These are phyloP conservation scores for Saguinus midas DNA, from an alignment of 2,113 vertebrate genomes.

Conservation along the genomic window DNA sequence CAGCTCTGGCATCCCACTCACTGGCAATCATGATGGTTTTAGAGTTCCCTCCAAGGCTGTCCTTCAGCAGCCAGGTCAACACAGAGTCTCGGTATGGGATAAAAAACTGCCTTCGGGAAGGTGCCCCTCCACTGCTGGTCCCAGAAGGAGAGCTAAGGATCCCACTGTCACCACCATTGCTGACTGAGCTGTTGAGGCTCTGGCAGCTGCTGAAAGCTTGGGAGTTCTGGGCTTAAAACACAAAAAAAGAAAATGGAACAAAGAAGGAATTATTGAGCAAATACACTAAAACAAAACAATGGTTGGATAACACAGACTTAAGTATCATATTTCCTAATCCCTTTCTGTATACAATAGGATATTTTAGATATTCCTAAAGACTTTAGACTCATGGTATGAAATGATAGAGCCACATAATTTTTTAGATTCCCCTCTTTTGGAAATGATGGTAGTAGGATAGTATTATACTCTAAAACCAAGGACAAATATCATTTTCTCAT, in stretches of 20 bases:
- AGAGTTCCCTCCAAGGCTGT: slow-evolving; percentile 97
- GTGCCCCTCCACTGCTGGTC: slow-evolving; percentile 45
- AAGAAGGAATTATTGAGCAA: slow-evolving; percentile 40
- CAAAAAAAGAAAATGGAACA: background rate
- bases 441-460: background rate
- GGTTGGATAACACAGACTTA: background rate
- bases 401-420: background rate
- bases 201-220: slow-evolving; percentile 96
- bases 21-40: slow-evolving; percentile 99
- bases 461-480: background rate
- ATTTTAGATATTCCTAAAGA: background rate
- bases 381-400: background rate
- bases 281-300: background rate
- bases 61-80: slow-evolving; percentile 98
- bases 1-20: slow-evolving; percentile 79
- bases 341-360: background rate
- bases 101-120: slow-evolving; percentile 87
- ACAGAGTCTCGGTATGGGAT: slow-evolving; percentile 98
- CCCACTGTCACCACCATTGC: slow-evolving; percentile 88
- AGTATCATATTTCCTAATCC: background rate
- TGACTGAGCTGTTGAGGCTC: slow-evolving; percentile 91
- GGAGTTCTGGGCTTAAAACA: slow-evolving; percentile 93
- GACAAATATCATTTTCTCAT: background rate
- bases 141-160: slow-evolving; percentile 81
- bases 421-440: background rate